Conservation (phyloP, 2,888 invertebrate genomes). For the Drosophila histrio region DNA sequence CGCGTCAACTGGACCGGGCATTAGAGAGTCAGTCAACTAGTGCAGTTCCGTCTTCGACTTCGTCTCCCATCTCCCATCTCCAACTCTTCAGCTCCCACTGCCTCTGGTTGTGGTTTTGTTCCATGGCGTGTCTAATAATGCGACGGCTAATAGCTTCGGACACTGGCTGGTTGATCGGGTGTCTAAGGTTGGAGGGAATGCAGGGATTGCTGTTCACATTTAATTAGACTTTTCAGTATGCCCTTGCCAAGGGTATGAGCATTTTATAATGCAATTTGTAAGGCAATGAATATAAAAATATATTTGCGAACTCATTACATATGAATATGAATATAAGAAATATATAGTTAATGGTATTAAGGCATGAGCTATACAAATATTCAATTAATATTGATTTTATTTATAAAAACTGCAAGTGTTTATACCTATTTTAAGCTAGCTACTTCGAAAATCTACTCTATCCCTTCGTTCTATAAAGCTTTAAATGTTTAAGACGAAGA, state of each 20-base stretch:
- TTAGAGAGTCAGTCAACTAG: constrained; percentile 36
- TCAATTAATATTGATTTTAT: no score
- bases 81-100: constrained; percentile 13
- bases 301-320: not conserved
- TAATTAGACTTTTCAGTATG: constrained; percentile 69
- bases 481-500: no score
- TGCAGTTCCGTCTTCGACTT: constrained; percentile 1
- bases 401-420: no score
- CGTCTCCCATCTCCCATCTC: constrained; percentile 2
- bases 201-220: constrained; percentile 50
- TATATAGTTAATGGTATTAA: no score
- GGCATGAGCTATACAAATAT: no score
- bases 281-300: not conserved
- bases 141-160: constrained; percentile 77
- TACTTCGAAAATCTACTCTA: no score
- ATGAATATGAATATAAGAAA: not conserved
- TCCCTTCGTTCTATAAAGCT: no score
- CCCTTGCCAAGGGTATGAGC: not conserved
- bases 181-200: constrained; percentile 10
- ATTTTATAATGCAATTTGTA: not conserved
- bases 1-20: constrained; percentile 38
- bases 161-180: constrained; percentile 56
- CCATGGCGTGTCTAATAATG: constrained; percentile 79
- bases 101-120: constrained; percentile 59
- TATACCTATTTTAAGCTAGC: no score